Evolutionary conservation across 1,140 invertebrate species (phyloP).

Genomic region (Drosophila sechellia): DNA sequence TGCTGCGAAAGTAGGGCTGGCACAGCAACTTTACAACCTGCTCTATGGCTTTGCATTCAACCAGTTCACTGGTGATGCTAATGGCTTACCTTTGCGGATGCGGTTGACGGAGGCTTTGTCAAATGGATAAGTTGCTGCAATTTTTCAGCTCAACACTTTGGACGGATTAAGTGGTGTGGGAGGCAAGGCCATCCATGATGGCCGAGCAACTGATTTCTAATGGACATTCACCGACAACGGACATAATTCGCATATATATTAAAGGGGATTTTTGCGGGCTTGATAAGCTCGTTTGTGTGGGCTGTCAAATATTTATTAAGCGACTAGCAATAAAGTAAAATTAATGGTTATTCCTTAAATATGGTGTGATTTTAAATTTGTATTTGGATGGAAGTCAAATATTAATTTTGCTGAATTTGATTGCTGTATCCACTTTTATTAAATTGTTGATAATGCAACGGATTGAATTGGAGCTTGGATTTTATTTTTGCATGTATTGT

Average conservation of each 20-base stretch:
- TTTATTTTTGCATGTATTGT: too few relatives aligned
- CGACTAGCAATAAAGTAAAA: slow-evolving; percentile 1
- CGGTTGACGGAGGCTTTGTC: slow-evolving; percentile 8
- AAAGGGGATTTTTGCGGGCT: slow-evolving; percentile 1
- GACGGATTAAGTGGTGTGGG: slow-evolving; percentile 17
- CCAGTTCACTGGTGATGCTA: slow-evolving; percentile 37
- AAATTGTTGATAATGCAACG: neutral
- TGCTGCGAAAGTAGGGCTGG: slow-evolving; percentile 1
- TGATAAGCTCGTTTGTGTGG: neutral
- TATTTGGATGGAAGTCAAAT: neutral
- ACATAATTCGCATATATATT: slow-evolving; percentile 2
- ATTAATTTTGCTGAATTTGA: too few relatives aligned
- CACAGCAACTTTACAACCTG: slow-evolving; percentile 17
- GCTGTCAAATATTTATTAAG: neutral
- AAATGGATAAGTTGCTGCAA: slow-evolving; percentile 47
- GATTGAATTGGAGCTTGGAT: too few relatives aligned
- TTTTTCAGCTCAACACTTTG: slow-evolving; percentile 49
- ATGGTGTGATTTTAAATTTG: neutral
- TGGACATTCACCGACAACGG: neutral
- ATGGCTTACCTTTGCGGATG: slow-evolving; percentile 41
- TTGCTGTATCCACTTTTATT: neutral
- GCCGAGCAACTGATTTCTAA: neutral
- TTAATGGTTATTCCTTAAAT: neutral
- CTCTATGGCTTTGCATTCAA: slow-evolving; percentile 9
- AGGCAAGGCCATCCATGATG: slow-evolving; percentile 15